Evolutionary conservation across 1,140 invertebrate species (phyloP), one percentile per base, ranked within the genome.

Genomic region (Trypoxylus dichotomus): DNA sequence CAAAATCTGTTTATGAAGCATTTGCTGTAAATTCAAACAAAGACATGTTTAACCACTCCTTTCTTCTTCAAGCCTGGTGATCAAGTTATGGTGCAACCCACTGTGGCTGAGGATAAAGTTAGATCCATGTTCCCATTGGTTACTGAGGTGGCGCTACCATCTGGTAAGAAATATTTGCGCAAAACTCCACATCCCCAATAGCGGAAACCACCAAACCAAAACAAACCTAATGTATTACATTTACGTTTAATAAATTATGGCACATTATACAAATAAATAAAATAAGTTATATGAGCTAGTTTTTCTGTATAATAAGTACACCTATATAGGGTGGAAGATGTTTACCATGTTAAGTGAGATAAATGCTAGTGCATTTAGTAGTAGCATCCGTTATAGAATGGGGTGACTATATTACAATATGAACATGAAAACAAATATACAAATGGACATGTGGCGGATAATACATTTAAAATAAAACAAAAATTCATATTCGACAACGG

Each of bases 1-100:
- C n/a, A n/a, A n/a, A n/a, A n/a, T n/a, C n/a, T n/a, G n/a, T n/a
- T n/a, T n/a, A n/a, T n/a, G n/a, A n/a, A n/a, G n/a, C n/a, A n/a
- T n/a, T n/a, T n/a, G n/a, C n/a, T n/a, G n/a, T n/a, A 37, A 37
- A 37, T 5, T 7, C 32, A 37, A 37, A 0, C 5, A 0, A 7
- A 37, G 0, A 37, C 3, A 8, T 37, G 32, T 37, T 37, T 8
- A 37, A 8, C 3, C 19, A 24, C 43, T 25, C 19, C 37, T 24
- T 81, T 79, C 76, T 80, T 81, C 82, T 79, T 54, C 6, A 80
- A 88, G 84, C 84, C 87, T 85, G 95, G 96, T 29, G 90, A 91
- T 11, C 88, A 92, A 11, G 95, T 95, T 79, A 97, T 98, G 95
- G 91, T 98, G 60, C 84, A 95, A 63, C 96, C 96, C 7, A 91